A percentile compares a stretch with the other conserved stretches of the same genome.
These are phyloP conservation scores for Drosophila barbarae DNA, from an alignment of 2,888 invertebrate species.

Conservation along the genomic window DNA sequence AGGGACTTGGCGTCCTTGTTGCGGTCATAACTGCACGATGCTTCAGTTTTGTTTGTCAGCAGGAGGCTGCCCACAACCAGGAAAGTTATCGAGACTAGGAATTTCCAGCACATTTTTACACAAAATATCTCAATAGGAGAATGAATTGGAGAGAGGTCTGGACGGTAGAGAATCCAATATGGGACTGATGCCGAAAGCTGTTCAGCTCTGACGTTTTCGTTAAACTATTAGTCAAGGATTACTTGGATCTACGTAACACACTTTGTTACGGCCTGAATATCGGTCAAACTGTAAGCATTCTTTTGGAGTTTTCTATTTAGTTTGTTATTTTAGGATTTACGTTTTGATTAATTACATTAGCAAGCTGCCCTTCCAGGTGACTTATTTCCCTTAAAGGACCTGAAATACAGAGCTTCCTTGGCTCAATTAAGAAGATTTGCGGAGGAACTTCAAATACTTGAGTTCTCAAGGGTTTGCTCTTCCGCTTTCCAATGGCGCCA, in stretches of 20 bases:
- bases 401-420: not conserved
- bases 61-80: not conserved
- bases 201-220: not conserved
- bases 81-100: not conserved
- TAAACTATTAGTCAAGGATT: not conserved
- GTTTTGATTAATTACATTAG: not conserved
- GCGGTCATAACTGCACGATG: not conserved
- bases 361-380: not conserved
- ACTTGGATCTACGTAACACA: not conserved
- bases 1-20: not conserved
- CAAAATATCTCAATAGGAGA: not conserved
- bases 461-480: not conserved
- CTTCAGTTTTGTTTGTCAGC: not conserved
- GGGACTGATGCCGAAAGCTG: not conserved
- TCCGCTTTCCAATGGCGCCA: not conserved
- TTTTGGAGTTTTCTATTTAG: not conserved
- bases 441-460: not conserved
- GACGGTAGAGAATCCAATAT: not conserved
- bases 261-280: too few relatives aligned
- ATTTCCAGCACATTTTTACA: not conserved
- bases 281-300: too few relatives aligned
- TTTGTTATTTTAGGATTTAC: not conserved
- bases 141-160: too few relatives aligned
- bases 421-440: constrained; percentile 21
- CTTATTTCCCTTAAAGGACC: not conserved